phyloP scores from a whole-genome alignment of 2,888 invertebrate genomes.

The Hypselothyrea guttata region DNA sequence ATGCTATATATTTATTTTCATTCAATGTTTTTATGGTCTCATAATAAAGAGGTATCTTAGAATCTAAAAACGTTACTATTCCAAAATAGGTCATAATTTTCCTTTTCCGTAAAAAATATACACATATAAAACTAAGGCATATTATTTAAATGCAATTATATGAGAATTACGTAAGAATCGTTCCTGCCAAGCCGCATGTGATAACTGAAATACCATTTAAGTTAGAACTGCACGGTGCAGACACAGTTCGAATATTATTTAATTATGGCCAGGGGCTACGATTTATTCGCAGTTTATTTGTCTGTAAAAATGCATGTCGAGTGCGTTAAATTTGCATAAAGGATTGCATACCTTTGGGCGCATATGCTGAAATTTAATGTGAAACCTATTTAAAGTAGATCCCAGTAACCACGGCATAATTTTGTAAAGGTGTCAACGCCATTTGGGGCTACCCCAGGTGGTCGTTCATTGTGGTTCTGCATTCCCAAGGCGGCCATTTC shows the following conservation, averaged over 20 bases:
- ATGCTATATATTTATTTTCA: no score
- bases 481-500: slow-evolving; percentile 57
- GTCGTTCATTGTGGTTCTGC: slow-evolving; percentile 11
- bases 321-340: slow-evolving; percentile 49
- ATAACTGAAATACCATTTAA: not conserved
- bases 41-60: no score
- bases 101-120: no score
- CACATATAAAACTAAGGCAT: no score
- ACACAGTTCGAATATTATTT: slow-evolving; percentile 60
- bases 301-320: slow-evolving; percentile 37
- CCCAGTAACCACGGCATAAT: no score
- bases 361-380: slow-evolving; percentile 16
- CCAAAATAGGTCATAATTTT: no score
- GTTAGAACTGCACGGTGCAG: slow-evolving; percentile 10
- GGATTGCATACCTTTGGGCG: slow-evolving; percentile 30
- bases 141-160: no score
- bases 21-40: no score
- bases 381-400: slow-evolving; percentile 20
- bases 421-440: slow-evolving; percentile 35
- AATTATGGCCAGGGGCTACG: slow-evolving; percentile 61
- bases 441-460: slow-evolving; percentile 33
- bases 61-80: no score
- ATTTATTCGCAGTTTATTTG: slow-evolving; percentile 24
- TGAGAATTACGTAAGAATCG: no score
- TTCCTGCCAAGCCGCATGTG: no score